Base-by-base conservation (phyloP, 2,113 vertebrate species). In the Chinchilla lanigera region DNA sequence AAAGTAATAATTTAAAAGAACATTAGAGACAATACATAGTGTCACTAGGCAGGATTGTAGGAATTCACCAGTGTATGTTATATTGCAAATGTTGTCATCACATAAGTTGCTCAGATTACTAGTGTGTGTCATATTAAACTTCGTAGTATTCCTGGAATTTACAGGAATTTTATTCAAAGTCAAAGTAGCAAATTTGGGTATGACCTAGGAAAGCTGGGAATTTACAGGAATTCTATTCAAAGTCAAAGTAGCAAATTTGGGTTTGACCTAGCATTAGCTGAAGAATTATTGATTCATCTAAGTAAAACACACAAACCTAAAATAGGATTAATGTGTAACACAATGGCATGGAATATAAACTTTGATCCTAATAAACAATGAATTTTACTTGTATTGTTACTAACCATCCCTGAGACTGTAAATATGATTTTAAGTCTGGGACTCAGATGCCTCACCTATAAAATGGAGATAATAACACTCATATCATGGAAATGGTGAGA, bases 81-180 rank as follows among this genome's bases (percentile, higher is more conserved):
- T n/a, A n/a, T n/a, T n/a, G n/a, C n/a, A n/a, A n/a, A n/a, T n/a
- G n/a, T n/a, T n/a, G n/a, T n/a, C n/a, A n/a, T n/a, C n/a, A n/a
- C n/a, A n/a, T n/a, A n/a, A n/a, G n/a, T n/a, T n/a, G n/a, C n/a
- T n/a, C n/a, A n/a, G n/a, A n/a, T n/a, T n/a, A n/a, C n/a, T n/a
- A n/a, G n/a, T n/a, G n/a, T n/a, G n/a, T n/a, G n/a, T 30, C 38
- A 50, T 71, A 82, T 1, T 89, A 41, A 82, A 77, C 22, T 33
- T 87, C n/a, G 87, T 75, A 93, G 58, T 71, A 33, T 17, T 81
- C 35, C 24, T 86, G 33, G 50, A 93, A 92, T 82, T 85, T 94
- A 35, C 44, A 84, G 20, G 16, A 3, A n/a, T 71, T 78, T 86
- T 86, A 92, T 50, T 94, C 22, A 26, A 77, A 94, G 28, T 44